Percentiles rank a stretch among this genome's conserved stretches.
These are phyloP conservation scores for Torymus texanus DNA, from an alignment of 2,888 invertebrate genomes.

Conservation along the genomic window DNA sequence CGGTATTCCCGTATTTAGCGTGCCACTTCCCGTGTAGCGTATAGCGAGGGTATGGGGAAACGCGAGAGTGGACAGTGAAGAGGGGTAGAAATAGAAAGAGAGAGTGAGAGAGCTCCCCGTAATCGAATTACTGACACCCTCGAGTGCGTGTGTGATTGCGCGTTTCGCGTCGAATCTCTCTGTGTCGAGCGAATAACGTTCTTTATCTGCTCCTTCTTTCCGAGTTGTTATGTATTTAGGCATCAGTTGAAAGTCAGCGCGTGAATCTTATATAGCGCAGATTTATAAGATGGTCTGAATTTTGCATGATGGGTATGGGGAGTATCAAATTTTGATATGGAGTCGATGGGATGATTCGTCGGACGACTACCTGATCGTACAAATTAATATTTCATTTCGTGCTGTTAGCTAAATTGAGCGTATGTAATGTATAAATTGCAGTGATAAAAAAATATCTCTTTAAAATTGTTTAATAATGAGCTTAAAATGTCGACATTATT, in stretches of 20 bases:
- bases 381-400: no score
- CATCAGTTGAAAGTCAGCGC: not conserved
- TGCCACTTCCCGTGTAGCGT: no score
- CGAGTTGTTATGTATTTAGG: slow-evolving; percentile 35
- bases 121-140: slow-evolving; percentile 73
- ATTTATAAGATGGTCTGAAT: not conserved
- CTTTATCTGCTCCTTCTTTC: slow-evolving; percentile 5
- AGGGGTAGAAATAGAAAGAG: not conserved
- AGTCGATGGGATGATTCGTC: no score
- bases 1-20: no score
- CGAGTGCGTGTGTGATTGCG: slow-evolving; percentile 72
- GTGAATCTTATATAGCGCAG: not conserved
- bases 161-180: slow-evolving; percentile 57
- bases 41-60: not conserved
- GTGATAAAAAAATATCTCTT: no score
- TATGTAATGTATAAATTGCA: not conserved
- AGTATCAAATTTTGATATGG: no score
- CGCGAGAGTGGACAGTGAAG: not conserved
- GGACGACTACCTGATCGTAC: no score
- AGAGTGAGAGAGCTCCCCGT: slow-evolving; percentile 64
- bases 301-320: not conserved
- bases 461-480: no score
- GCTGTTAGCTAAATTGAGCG: no score
- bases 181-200: not conserved
- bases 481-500: no score